These are phyloP conservation scores for Lota lota DNA, from an alignment of 2,113 vertebrate genomes.

Conservation along the genomic window DNA sequence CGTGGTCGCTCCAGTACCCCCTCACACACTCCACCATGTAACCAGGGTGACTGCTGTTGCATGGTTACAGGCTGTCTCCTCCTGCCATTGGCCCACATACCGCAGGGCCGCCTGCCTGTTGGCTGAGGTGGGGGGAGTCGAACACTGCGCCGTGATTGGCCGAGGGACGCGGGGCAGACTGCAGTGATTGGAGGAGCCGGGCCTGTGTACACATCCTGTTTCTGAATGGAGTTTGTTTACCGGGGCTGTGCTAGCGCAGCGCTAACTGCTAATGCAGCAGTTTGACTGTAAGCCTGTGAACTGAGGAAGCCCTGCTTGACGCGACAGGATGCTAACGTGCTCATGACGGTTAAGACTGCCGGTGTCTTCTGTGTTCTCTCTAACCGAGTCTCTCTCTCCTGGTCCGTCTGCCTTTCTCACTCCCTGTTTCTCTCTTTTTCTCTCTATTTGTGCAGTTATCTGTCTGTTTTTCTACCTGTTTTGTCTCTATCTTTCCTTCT, in stretches of 20 bases:
- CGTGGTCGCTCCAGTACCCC: conserved; percentile 61
- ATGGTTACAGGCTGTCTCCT: conserved; percentile 72
- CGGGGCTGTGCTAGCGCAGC: conserved; percentile 9
- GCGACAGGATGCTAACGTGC: too few relatives aligned
- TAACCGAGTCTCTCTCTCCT: conserved; percentile 22
- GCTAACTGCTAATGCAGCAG: conserved; percentile 24
- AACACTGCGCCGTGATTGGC: conserved; percentile 51
- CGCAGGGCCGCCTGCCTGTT: conserved; percentile 43
- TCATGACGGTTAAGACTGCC: too few relatives aligned
- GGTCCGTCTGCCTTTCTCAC: too few relatives aligned
- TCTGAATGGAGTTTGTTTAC: conserved; percentile 73
- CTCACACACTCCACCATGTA: conserved; percentile 44
- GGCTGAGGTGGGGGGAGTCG: conserved; percentile 35
- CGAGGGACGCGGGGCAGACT: conserved; percentile 4
- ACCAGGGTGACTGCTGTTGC: conserved; percentile 66
- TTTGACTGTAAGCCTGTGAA: conserved; percentile 18
- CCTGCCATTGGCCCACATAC: conserved; percentile 55
- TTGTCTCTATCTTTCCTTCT: too few relatives aligned
- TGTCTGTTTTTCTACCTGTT: neutral
- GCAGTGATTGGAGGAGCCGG: conserved; percentile 55
- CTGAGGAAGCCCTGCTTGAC: conserved; percentile 29
- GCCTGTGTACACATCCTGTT: conserved; percentile 65
- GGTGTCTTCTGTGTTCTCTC: conserved; percentile 1
- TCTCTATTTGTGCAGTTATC: conserved; percentile 3
- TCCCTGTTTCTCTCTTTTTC: neutral